Evolutionary conservation across 2,797 vertebrate genomes (phyloP), one percentile per base, ranked within the genome.

Genomic region (Apogon hyalosoma): DNA sequence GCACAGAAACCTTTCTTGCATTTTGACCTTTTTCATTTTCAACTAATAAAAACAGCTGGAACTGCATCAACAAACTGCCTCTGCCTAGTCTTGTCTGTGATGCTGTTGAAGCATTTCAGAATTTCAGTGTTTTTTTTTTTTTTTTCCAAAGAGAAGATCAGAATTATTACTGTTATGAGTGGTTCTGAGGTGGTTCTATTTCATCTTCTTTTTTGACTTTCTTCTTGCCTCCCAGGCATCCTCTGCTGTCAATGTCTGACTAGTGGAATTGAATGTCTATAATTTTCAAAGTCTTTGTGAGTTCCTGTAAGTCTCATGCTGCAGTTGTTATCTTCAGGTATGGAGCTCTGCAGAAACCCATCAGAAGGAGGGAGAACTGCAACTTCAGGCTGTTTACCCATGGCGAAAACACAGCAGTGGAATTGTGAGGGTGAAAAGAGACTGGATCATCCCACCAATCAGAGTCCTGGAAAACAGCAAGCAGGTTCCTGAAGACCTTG

Each of bases 371-470:
- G 46, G 65, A 18, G 77, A 80, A 40, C 57, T 60, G 16, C 61
- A 66, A 43, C 82, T 80, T 60, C 79, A 38, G 1, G 66, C 69
- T 18, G 62, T 96, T 59, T 60, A 87, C 58, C 94, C 85, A 36
- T 96, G 95, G 97, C 82, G 42, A 80, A 82, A 59, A 42, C 63
- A 54, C 36, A 70, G 75, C 1, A 53, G 47, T 0, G 83, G 87
- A 0, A 6, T 57, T 0, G 62, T 89, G 58, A 86, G 97, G 47
- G 94, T 97, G 69, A 96, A 95, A 80, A 94, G 97, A 77, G 97
- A 98, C 79, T 99, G 98, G 98, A 97, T 98, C 83, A 99, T 98
- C 67, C 97, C 98, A 14, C 96, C 96, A 21, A 98, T 99, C 90
- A 95, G 96, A 0, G 94, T 98, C 48, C 92, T 94, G 0, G 97